Conservation (phyloP, 2,113 vertebrate species). For the Dromas ardeola region DNA sequence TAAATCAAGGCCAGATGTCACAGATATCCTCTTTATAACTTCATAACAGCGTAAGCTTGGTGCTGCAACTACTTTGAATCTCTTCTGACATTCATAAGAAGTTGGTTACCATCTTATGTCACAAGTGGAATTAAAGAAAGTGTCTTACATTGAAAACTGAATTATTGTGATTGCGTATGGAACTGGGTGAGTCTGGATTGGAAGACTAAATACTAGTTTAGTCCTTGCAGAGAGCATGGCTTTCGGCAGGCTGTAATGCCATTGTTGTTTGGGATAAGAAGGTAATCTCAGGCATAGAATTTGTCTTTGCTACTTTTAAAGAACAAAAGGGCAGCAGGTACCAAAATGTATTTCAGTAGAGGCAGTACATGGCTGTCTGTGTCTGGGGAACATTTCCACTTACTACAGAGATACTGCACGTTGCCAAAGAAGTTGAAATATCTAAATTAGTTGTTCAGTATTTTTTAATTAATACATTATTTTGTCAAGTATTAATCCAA, state of each 20-base stretch:
- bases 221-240: background rate
- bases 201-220: background rate
- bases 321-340: background rate
- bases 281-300: background rate
- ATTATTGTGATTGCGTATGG: background rate
- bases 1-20: background rate
- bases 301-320: background rate
- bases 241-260: background rate
- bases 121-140: background rate
- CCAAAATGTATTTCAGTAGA: background rate
- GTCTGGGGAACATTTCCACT: background rate
- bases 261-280: background rate
- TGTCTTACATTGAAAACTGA: background rate
- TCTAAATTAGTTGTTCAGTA: background rate
- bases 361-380: background rate
- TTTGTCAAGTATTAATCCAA: background rate
- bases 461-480: background rate
- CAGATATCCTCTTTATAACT: background rate
- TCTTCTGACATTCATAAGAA: background rate
- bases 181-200: background rate
- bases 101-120: background rate
- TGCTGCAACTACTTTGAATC: background rate
- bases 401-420: background rate
- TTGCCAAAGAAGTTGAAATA: background rate
- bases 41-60: fast-evolving